These are phyloP conservation scores for Ephestia elutella DNA, from an alignment of 1,140 invertebrate species.

Conservation along the genomic window DNA sequence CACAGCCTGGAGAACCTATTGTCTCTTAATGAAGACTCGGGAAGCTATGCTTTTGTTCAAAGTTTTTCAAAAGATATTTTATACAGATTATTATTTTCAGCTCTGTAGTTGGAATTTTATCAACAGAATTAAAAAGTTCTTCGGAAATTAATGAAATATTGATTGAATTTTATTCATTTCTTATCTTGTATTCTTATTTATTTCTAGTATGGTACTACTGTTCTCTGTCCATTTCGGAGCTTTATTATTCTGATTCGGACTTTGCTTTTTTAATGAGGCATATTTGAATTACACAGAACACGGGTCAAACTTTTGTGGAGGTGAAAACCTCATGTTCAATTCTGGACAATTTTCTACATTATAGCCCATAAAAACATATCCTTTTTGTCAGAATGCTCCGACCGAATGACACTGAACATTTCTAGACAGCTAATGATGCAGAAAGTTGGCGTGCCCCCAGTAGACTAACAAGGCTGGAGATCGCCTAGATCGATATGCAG, in stretches of 20 bases:
- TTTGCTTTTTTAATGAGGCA: too few relatives aligned
- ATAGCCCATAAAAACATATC: too few relatives aligned
- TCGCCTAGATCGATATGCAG: neutral
- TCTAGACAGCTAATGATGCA: neutral
- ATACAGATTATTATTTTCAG: neutral
- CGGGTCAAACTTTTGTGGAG: too few relatives aligned
- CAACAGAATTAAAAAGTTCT: neutral
- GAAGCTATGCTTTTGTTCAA: neutral
- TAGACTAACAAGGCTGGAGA: neutral
- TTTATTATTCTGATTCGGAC: too few relatives aligned
- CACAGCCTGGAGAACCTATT: neutral
- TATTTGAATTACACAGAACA: too few relatives aligned
- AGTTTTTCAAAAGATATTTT: neutral
- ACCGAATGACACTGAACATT: neutral
- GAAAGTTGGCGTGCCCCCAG: neutral
- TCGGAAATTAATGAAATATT: neutral
- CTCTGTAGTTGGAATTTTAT: neutral
- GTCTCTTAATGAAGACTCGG: slow-evolving; percentile 1
- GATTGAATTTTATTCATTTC: too few relatives aligned
- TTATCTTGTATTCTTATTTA: too few relatives aligned
- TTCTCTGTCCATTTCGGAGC: too few relatives aligned
- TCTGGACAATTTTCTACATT: too few relatives aligned
- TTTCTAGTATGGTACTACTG: too few relatives aligned
- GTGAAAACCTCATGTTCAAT: too few relatives aligned
- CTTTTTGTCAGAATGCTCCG: too few relatives aligned